Evolutionary conservation across 2,113 vertebrate species (phyloP), one percentile per base, ranked within the genome.

Genomic region (Oxyruncus cristatus): DNA sequence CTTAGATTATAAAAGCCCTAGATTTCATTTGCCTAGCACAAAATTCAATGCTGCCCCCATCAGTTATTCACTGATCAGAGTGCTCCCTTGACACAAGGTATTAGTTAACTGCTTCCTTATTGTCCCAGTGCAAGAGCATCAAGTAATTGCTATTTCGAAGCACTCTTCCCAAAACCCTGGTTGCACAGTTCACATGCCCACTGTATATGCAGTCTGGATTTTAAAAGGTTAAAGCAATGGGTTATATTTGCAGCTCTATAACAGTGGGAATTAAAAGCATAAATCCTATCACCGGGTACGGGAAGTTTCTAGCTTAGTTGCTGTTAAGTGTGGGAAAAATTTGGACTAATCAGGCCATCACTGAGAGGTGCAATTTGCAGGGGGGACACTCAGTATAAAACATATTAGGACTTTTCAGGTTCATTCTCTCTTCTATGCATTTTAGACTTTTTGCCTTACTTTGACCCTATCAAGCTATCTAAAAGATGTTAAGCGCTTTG

Each of bases 391-490:
- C 66, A 74, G 46, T 71, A 82, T 58, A 91, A 95, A 93, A 82
- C 12, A 5, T 39, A 26, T 47, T 59, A 50, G 23, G 59, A 87
- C 63, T 92, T 90, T 86, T 91, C 61, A 67, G 79, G 61, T 89
- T 88, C 32, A 19, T 87, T 71, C 79, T 65, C 32, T 84, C 72
- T 68, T 76, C 66, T 56, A 27, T 30, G 8, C 5, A 4, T 91
- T 92, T 92, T 55, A 93, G 76, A 68, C n/a, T 90, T 90, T 94
- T 85, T 94, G 79, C 55, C 50, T 93, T n/a, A 30, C 72, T 96
- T 92, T 94, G 95, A 96, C 93, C 82, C 52, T 72, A 80, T 86
- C 73, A 82, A 75, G 68, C 76, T 94, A 95, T 94, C 94, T 97
- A 92, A 96, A 95, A 93, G 86, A 88, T 88, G 63, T 86, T 93